Percentiles rank a stretch among this genome's conserved stretches.
Evolutionary conservation across 2,113 vertebrate species (phyloP).

Genomic region (Xyliphius kryptos): DNA sequence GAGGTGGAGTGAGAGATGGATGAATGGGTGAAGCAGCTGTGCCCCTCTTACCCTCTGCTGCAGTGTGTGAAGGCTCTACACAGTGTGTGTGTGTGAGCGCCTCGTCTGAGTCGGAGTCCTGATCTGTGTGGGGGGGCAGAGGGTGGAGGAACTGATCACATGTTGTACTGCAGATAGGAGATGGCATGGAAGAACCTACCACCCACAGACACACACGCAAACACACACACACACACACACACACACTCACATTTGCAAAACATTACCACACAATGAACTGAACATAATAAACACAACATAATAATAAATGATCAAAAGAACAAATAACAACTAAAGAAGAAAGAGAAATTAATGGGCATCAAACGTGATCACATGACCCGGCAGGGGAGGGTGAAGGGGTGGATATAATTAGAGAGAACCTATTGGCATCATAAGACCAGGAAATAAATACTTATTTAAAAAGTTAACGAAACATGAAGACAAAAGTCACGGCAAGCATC

Average conservation of each 20-base stretch:
- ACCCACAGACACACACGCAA: conserved; percentile 20
- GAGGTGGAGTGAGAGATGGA: background rate
- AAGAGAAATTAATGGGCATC: too few relatives aligned
- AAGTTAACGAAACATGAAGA: too few relatives aligned
- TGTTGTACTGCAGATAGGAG: conserved; percentile 74
- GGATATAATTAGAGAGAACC: too few relatives aligned
- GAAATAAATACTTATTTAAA: too few relatives aligned
- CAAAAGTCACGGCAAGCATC: too few relatives aligned
- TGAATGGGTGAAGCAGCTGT: conserved; percentile 54
- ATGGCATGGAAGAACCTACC: conserved; percentile 70
- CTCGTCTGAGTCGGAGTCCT: conserved; percentile 71
- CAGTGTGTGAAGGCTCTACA: conserved; percentile 52
- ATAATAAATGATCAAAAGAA: too few relatives aligned
- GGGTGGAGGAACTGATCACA: conserved; percentile 71
- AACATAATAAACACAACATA: conserved; percentile 1
- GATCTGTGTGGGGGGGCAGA: conserved; percentile 65
- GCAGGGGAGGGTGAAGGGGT: too few relatives aligned
- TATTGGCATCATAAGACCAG: too few relatives aligned
- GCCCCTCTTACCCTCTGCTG: conserved; percentile 53
- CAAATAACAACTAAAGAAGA: background rate
- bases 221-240: conserved; percentile 8
- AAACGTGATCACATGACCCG: too few relatives aligned
- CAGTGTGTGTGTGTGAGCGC: conserved; percentile 59
- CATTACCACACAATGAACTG: background rate
- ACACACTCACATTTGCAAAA: background rate